Evolutionary conservation across 2,797 vertebrate genomes (phyloP), one percentile per base, ranked within the genome.

Genomic region (Poliocrania exsul): DNA sequence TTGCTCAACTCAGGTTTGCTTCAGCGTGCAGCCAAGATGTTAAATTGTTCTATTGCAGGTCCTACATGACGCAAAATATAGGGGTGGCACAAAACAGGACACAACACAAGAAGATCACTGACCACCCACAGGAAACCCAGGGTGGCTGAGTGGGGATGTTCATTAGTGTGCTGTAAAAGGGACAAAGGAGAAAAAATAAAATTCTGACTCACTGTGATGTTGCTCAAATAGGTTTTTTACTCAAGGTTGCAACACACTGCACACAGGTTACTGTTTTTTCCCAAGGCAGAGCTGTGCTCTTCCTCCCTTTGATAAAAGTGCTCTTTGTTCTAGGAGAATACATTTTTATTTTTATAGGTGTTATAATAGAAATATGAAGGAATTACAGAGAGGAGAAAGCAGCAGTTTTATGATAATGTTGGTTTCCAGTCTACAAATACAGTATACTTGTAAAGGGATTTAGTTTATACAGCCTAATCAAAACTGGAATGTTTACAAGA

Each of bases 31-130:
- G 25, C n/a, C 23, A 60, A 80, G 47, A 16, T 2, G 17, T 26
- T 19, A 17, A 38, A 5, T 15, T 33, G 13, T 13, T 13, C 47
- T 31, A 8, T 6, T 0, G 3, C 0, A 2, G 10, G 13, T 42
- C 5, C 24, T 16, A 0, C 5, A 6, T 20, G 7, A 17, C 8
- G 66, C 44, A 47, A 74, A 81, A 65, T 28, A 24, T 1, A 37
- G 21, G 14, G 20, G 13, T 42, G 26, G 13, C 33, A 35, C 15
- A 61, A 13, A 24, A 28, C 1, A 19, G 14, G 16, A 17, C 8
- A 24, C 11, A 57, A 11, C 26, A 58, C 2, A 23, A 13, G 7
- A 7, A 57, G 44, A 10, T 35, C 29, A 20, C 28, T 49, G 20
- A 17, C 18, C 20, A 31, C 12, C 31, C 11, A 5, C 38, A 75